These are phyloP conservation scores for Spodoptera exigua DNA, from an alignment of 2,888 invertebrate species.

Conservation along the genomic window DNA sequence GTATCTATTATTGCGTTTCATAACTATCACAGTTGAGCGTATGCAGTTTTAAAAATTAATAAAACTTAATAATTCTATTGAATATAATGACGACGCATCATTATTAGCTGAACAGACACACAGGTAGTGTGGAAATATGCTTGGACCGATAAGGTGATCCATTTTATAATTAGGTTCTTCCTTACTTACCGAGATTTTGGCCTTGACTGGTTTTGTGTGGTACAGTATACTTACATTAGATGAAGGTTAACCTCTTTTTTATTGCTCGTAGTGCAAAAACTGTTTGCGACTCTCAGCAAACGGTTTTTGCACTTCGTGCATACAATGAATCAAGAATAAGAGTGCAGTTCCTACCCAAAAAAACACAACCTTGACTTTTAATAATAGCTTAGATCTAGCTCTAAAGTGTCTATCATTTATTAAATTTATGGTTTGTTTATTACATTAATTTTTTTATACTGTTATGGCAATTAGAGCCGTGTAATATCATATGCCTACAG, in stretches of 20 bases:
- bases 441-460: no score
- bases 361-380: conserved; percentile 29
- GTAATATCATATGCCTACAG: not conserved
- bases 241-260: conserved; percentile 33
- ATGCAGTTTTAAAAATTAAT: no score
- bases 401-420: no score
- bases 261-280: no score
- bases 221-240: conserved; percentile 8
- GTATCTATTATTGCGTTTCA: conserved; percentile 21
- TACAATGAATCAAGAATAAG: conserved; percentile 23
- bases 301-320: not conserved
- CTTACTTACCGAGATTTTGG: conserved; percentile 24
- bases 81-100: conserved; percentile 21
- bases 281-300: conserved; percentile 4
- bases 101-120: not conserved
- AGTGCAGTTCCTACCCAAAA: conserved; percentile 4
- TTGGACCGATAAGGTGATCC: conserved; percentile 12
- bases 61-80: conserved; percentile 7
- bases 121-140: not conserved
- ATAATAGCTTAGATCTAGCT: not conserved
- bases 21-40: not conserved
- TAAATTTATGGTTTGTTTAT: not conserved
- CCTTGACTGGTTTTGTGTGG: conserved; percentile 32
- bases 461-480: no score
- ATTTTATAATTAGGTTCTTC: conserved; percentile 13